A percentile compares a stretch with the other conserved stretches of the same genome.
Evolutionary conservation across 2,888 invertebrate species (phyloP).

Genomic region (Copidosoma aretas): DNA sequence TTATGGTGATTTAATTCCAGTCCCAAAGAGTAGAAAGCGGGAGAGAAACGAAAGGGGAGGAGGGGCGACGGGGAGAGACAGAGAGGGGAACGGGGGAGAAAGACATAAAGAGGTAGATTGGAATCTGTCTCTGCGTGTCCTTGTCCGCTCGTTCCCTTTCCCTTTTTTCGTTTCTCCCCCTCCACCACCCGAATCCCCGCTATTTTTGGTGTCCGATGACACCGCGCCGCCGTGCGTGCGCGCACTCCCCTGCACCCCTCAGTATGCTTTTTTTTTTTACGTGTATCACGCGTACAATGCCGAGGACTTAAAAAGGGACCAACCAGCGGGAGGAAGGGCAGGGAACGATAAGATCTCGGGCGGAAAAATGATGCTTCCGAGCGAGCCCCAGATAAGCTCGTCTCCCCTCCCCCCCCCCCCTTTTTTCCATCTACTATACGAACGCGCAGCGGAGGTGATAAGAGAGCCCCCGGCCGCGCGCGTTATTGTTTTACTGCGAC

Average conservation of each 20-base stretch:
- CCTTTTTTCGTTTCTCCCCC: constrained; percentile 1
- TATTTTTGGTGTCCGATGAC: constrained; percentile 40
- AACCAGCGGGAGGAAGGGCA: constrained; percentile 15
- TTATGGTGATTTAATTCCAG: constrained; percentile 39
- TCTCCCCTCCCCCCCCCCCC: constrained; percentile 29
- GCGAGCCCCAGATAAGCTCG: constrained; percentile 26
- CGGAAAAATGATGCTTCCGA: constrained; percentile 41
- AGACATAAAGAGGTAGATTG: constrained; percentile 38
- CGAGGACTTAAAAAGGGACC: too few species aligned
- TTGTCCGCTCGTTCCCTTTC: constrained; percentile 18
- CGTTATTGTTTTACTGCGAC: constrained; percentile 28
- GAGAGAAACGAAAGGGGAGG: constrained; percentile 1
- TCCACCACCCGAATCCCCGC: constrained; percentile 1
- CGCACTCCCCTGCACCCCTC: too few species aligned
- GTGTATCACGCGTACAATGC: background rate
- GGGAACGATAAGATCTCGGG: constrained; percentile 37
- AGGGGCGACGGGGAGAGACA: too few species aligned
- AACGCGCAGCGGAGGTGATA: constrained; percentile 29
- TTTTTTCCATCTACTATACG: constrained; percentile 24
- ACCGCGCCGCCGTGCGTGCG: constrained; percentile 14
- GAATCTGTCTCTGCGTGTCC: constrained; percentile 24
- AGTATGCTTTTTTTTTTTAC: constrained; percentile 1
- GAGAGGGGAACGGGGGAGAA: constrained; percentile 21
- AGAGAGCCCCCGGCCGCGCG: background rate
- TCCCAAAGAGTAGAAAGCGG: background rate